Evolutionary conservation across 1,140 invertebrate genomes (phyloP), one percentile per base, ranked within the genome.

Genomic region (Hylaeus anthracinus): DNA sequence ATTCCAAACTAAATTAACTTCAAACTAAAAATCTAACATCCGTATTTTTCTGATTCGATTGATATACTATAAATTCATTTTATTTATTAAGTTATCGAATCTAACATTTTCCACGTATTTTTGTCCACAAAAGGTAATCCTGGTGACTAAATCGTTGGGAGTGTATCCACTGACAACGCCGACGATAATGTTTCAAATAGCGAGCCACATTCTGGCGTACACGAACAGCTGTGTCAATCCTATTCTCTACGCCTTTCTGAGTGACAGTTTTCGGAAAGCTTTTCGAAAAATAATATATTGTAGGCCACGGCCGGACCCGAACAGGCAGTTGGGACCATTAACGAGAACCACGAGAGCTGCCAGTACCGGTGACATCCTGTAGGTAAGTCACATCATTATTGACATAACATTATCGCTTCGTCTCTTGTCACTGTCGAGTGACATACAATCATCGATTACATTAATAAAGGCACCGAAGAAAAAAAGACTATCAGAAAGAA

Each of bases 161-260:
- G 88, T 94, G 64, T 98, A 97, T 92, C 95, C 95, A 66, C 94
- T 95, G 39, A 94, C 92, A 1, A 91, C 94, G 10, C 94, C 95
- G 87, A 93, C 95, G 67, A 95, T 95, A 72, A 95, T 97, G 86
- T 95, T 97, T 26, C 97, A 98, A 92, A 97, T 98, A 81, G 95
- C 95, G 5, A 96, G 97, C 8, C 97, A 99, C 89, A 97, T 98
- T n/a, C 92, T 99, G 70, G 98, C 98, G 3, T 99, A 99, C 93
- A 97, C 97, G 92, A 99, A 99, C 94, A 98, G 97, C 83, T 99
- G 98, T 90, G 96, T 99, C 79, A 99, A 99, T 92, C 98, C 98
- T 0, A 97, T 99, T 79, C 95, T 99, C n/a, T 99, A 99, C 93
- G 98, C 98, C 0, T 98, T 98, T 90, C 94, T 98, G 1, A 97